Conservation (phyloP, 2,113 vertebrate genomes). For the Erinaceus europaeus region DNA sequence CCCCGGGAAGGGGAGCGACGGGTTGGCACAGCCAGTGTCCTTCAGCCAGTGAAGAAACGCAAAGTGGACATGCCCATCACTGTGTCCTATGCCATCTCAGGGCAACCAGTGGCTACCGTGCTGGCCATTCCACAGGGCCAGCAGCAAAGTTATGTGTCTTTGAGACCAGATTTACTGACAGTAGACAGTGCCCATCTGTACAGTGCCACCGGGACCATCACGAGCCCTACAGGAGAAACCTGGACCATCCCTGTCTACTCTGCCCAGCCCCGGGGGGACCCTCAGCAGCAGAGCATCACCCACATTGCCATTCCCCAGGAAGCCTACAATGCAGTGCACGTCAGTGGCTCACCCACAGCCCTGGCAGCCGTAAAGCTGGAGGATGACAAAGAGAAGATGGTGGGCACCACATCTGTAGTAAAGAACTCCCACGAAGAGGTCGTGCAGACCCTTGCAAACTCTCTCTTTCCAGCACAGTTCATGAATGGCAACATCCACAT, state of each 20-base stretch:
- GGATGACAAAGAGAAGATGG: conserved; percentile 95
- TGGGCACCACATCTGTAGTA: conserved; percentile 86
- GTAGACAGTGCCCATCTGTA: conserved; percentile 98
- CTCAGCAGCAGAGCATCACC: conserved; percentile 96
- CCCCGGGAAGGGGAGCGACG: conserved; percentile 92
- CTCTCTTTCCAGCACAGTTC: conserved; percentile 97
- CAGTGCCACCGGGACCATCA: conserved; percentile 98
- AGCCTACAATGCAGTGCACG: conserved; percentile 94
- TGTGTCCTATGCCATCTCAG: conserved; percentile 95
- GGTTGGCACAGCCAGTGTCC: conserved; percentile 89
- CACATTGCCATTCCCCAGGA: conserved; percentile 99
- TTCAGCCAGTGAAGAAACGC: conserved; percentile 98
- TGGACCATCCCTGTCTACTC: conserved; percentile 99
- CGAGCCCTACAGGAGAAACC: conserved; percentile 97
- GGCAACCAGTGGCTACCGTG: conserved; percentile 97
- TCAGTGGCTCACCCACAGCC: conserved; percentile 86
- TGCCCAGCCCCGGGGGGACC: conserved; percentile 88
- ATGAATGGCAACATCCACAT: conserved; percentile 99
- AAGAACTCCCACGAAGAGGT: conserved; percentile 95
- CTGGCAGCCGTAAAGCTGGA: conserved; percentile 87
- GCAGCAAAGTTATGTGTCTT: conserved; percentile 96
- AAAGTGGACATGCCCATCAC: conserved; percentile 98
- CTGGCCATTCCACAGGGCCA: conserved; percentile 97
- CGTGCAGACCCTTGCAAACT: conserved; percentile 94
- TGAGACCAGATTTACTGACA: conserved; percentile 96